A percentile compares a stretch with the other conserved stretches of the same genome.
These are phyloP conservation scores for Crossaster papposus DNA, from an alignment of 53 echinoderm and acorn worm species.

Conservation along the genomic window DNA sequence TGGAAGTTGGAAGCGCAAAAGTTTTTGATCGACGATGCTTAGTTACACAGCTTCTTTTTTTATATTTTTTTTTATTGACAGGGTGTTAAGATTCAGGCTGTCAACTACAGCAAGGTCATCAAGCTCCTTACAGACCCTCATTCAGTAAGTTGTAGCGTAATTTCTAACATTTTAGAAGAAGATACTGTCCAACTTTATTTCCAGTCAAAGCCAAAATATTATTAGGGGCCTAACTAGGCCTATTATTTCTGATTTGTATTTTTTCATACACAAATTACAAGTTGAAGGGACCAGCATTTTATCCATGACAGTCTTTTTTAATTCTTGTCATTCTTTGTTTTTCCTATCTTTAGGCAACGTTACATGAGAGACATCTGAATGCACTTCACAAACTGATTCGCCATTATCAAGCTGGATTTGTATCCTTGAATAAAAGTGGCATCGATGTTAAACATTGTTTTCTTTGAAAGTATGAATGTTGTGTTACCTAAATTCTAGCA, in stretches of 20 bases:
- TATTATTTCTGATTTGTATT: no score
- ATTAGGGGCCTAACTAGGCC: no score
- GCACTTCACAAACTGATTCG: slow-evolving; percentile 85
- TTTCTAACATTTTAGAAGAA: no score
- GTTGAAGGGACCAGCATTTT: not conserved
- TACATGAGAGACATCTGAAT: slow-evolving; percentile 87
- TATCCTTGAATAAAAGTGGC: slow-evolving; percentile 76
- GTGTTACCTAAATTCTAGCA: no score
- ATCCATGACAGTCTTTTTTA: not conserved
- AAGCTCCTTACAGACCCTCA: slow-evolving; percentile 97
- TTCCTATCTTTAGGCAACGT: slow-evolving; percentile 65
- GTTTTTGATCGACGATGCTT: no score
- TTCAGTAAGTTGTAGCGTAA: slow-evolving; percentile 73
- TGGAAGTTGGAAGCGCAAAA: no score
- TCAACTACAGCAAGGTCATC: slow-evolving; percentile 88
- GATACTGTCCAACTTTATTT: no score
- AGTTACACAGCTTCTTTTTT: not conserved
- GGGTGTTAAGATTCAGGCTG: slow-evolving; percentile 87
- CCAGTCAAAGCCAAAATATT: no score
- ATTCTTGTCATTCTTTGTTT: not conserved
- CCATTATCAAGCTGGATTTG: slow-evolving; percentile 93
- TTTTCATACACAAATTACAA: no score
- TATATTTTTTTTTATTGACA: slow-evolving; percentile 27
- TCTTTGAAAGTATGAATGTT: no score
- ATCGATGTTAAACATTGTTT: not conserved